Evolutionary conservation across 2,113 vertebrate species (phyloP).

Genomic region (Tapirus terrestris): DNA sequence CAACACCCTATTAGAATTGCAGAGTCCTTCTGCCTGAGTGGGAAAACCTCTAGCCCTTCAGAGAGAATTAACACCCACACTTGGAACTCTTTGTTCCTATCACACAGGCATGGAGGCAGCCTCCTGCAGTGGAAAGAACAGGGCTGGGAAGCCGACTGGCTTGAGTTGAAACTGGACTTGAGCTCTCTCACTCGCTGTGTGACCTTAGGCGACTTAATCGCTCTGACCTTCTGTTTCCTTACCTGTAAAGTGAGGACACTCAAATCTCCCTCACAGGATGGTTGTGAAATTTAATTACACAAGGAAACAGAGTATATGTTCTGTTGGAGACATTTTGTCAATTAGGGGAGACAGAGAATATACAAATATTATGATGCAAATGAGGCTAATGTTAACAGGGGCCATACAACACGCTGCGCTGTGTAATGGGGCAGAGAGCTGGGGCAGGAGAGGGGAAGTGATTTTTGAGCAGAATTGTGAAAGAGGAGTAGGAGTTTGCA

Average conservation of each 20-base stretch:
- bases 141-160: not conserved
- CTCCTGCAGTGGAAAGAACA: not conserved
- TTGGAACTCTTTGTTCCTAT: not conserved
- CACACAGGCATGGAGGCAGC: not conserved
- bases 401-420: accelerated
- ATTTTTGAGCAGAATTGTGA: not conserved
- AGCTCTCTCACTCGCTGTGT: not conserved
- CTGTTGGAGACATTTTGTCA: not conserved
- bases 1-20: not conserved
- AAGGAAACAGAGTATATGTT: not conserved
- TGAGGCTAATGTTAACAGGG: not conserved
- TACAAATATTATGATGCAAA: not conserved
- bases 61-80: not conserved
- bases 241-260: not conserved
- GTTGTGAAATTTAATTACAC: not conserved
- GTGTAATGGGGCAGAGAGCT: not conserved
- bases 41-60: not conserved
- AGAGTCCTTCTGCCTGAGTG: not conserved
- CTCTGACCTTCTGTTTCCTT: not conserved
- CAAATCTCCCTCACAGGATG: not conserved
- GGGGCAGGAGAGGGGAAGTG: not conserved
- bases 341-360: not conserved
- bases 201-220: not conserved
- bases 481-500: not conserved
- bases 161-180: not conserved